A percentile compares a stretch with the other conserved stretches of the same genome.
These are phyloP conservation scores for Macrosiphum euphorbiae DNA, from an alignment of 2,888 invertebrate genomes.

Conservation along the genomic window DNA sequence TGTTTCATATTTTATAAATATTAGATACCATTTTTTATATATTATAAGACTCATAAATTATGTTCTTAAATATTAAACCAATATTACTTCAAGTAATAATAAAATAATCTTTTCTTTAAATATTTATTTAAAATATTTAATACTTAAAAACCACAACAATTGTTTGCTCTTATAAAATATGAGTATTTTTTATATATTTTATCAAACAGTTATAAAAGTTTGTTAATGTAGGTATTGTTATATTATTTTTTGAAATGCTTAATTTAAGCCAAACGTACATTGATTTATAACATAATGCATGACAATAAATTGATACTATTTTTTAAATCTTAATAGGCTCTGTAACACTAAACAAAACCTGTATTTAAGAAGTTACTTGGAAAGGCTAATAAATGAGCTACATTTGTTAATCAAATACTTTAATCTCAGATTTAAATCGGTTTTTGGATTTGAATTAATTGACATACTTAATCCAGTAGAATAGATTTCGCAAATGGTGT, in stretches of 20 bases:
- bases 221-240: background rate
- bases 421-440: background rate
- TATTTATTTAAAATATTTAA: background rate
- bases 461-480: background rate
- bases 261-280: background rate
- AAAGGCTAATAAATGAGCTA: background rate
- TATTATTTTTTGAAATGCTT: background rate
- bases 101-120: background rate
- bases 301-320: background rate
- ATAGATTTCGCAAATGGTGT: background rate
- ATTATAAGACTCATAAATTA: background rate
- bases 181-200: background rate
- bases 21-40: background rate
- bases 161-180: background rate
- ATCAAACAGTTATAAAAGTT: background rate
- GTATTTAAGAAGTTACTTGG: background rate
- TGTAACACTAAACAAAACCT: background rate
- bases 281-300: background rate
- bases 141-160: background rate
- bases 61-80: background rate
- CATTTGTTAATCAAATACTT: constrained; percentile 7
- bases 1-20: background rate
- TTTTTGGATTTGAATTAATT: constrained; percentile 14
- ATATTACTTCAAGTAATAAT: background rate
- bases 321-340: background rate